Evolutionary conservation across 2,113 vertebrate species (phyloP).

Genomic region (Lycocorax pyrrhopterus): DNA sequence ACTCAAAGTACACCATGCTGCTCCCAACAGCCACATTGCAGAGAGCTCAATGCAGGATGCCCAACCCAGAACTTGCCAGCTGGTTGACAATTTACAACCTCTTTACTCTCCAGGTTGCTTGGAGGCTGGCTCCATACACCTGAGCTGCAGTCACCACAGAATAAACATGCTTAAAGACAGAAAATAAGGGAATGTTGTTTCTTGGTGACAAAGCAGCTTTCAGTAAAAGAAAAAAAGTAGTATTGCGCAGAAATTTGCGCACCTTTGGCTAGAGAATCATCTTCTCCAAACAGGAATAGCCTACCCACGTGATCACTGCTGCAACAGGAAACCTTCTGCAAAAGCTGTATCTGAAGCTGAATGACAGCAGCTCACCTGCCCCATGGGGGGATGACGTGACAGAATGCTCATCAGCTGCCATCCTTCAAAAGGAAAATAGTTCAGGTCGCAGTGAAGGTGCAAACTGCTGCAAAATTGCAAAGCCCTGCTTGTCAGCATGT

Average conservation of each 20-base stretch:
- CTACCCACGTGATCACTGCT: background rate
- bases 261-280: background rate
- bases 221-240: background rate
- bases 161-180: background rate
- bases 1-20: background rate
- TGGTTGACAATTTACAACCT: background rate
- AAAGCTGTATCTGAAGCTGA: background rate
- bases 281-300: background rate
- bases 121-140: background rate
- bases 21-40: background rate
- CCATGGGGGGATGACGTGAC: background rate
- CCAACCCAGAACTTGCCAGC: background rate
- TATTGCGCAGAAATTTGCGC: rapidly evolving
- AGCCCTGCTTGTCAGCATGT: background rate
- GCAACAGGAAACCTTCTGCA: background rate
- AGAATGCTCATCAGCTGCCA: background rate
- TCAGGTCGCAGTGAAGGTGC: background rate
- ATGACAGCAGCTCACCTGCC: background rate
- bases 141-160: background rate
- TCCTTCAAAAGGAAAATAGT: background rate
- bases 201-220: background rate
- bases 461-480: background rate
- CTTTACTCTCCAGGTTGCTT: background rate
- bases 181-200: background rate
- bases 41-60: background rate